phyloP scores from a whole-genome alignment of 2,113 vertebrate genomes.

The Lophura nycthemera region DNA sequence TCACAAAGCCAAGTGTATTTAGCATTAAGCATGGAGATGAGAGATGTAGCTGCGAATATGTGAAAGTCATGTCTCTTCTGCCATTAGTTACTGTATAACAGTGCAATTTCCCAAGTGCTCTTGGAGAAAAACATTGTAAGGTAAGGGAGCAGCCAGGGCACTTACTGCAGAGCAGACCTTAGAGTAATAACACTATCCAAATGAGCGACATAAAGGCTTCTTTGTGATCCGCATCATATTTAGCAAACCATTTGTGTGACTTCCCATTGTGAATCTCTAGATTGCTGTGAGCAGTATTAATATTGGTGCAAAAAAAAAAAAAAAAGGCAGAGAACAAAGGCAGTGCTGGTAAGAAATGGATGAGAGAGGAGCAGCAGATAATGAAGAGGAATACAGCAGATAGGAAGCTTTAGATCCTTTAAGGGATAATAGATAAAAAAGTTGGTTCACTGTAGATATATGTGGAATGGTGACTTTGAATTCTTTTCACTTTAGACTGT shows the following conservation, averaged over 20 bases:
- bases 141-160: background rate
- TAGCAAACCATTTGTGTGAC: conserved; percentile 46
- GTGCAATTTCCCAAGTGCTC: background rate
- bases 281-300: conserved; percentile 19
- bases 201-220: background rate
- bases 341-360: background rate
- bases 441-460: conserved; percentile 38
- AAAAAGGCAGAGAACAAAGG: conserved; percentile 72
- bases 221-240: conserved; percentile 16
- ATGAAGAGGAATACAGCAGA: conserved; percentile 49
- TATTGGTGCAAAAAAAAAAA: conserved; percentile 62
- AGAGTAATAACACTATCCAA: conserved; percentile 10
- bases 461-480: conserved; percentile 56
- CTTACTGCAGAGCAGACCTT: conserved; percentile 3
- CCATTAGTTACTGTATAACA: background rate
- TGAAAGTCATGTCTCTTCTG: background rate
- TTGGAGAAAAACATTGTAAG: background rate
- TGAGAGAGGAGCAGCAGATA: conserved; percentile 42
- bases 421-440: conserved; percentile 59
- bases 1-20: background rate
- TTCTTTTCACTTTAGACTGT: background rate
- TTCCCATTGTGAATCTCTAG: conserved; percentile 33
- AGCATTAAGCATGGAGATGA: conserved; percentile 44
- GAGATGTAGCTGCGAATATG: background rate
- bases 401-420: conserved; percentile 65